A percentile compares a stretch with the other conserved stretches of the same genome.
Conservation (phyloP, 2,888 invertebrate species). For the Mythimna lalbum region DNA sequence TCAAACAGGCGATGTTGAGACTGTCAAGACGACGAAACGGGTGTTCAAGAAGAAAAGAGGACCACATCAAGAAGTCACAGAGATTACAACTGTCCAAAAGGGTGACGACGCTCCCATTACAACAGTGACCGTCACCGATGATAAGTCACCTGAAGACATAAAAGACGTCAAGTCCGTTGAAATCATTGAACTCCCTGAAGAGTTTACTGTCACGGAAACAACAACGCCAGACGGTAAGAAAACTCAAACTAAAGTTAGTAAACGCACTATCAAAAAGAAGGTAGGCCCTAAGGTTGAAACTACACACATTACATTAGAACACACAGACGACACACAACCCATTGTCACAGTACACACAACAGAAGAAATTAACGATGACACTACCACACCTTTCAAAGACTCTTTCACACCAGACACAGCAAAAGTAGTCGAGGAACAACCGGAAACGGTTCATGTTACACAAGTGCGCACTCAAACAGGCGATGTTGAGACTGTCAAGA, state of each 20-base stretch:
- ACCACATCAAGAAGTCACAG: slow-evolving; percentile 48
- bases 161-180: slow-evolving; percentile 43
- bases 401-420: neutral
- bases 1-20: slow-evolving; percentile 67
- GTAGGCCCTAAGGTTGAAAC: slow-evolving; percentile 69
- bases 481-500: slow-evolving; percentile 71
- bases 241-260: slow-evolving; percentile 58
- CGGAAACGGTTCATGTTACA: slow-evolving; percentile 68
- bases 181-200: slow-evolving; percentile 60
- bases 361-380: slow-evolving; percentile 38
- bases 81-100: slow-evolving; percentile 56
- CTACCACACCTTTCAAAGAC: slow-evolving; percentile 19
- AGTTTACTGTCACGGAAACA: slow-evolving; percentile 53
- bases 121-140: slow-evolving; percentile 37
- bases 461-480: slow-evolving; percentile 63
- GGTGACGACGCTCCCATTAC: slow-evolving; percentile 53
- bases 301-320: slow-evolving; percentile 60
- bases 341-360: slow-evolving; percentile 30
- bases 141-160: slow-evolving; percentile 38
- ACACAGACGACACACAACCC: slow-evolving; percentile 29
- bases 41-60: slow-evolving; percentile 48
- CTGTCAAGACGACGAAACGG: slow-evolving; percentile 62
- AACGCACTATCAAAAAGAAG: slow-evolving; percentile 69
- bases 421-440: slow-evolving; percentile 16
- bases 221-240: slow-evolving; percentile 50